phyloP scores from a whole-genome alignment of 1,140 invertebrate species.

The Apolygus lucorum region DNA sequence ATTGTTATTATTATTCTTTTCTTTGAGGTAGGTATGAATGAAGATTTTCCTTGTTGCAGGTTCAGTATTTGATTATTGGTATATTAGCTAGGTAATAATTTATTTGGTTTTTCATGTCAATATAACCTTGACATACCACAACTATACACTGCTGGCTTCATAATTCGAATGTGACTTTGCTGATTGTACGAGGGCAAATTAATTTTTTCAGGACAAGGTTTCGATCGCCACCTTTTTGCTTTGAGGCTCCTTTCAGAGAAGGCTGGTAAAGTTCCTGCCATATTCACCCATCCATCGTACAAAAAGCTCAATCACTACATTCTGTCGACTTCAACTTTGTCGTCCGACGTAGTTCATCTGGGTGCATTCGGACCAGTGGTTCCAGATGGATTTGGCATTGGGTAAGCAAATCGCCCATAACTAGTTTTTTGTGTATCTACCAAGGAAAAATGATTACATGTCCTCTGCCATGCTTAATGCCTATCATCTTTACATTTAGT shows the following conservation, averaged over 20 bases:
- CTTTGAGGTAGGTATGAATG: too few relatives aligned
- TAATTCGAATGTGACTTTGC: too few relatives aligned
- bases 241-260: constrained; percentile 60
- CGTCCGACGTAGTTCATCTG: constrained; percentile 72
- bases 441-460: background rate
- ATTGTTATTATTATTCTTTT: too few relatives aligned
- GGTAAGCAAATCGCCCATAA: constrained; percentile 46
- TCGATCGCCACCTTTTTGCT: constrained; percentile 91
- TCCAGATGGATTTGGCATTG: constrained; percentile 82
- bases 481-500: background rate
- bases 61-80: too few relatives aligned
- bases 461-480: background rate
- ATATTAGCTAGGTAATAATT: too few relatives aligned
- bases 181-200: too few relatives aligned
- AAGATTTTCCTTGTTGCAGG: too few relatives aligned
- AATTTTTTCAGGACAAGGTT: constrained; percentile 72
- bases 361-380: constrained; percentile 93
- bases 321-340: constrained; percentile 90
- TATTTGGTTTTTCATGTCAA: too few relatives aligned
- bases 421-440: background rate
- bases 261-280: constrained; percentile 46
- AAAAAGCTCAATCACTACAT: constrained; percentile 77
- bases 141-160: too few relatives aligned
- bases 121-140: too few relatives aligned
- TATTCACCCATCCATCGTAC: constrained; percentile 78